A percentile compares a stretch with the other conserved stretches of the same genome.
Evolutionary conservation across 2,797 vertebrate species (phyloP).

Genomic region (Myiotriccus ornatus): DNA sequence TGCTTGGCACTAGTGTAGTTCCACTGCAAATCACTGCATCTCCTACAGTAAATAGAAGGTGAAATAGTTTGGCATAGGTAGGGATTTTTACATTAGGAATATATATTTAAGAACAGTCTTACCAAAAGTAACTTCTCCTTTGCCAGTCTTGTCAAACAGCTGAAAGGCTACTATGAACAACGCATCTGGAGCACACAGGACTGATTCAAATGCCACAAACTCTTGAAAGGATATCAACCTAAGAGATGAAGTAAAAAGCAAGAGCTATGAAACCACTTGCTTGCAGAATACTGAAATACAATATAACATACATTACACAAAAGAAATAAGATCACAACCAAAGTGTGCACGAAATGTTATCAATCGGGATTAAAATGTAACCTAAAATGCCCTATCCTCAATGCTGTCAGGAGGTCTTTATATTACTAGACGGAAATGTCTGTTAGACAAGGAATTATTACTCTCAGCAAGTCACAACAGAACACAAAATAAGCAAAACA

Average conservation of each 20-base stretch:
- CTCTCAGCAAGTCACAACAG: slow-evolving; percentile 10
- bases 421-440: neutral
- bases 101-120: slow-evolving; percentile 54
- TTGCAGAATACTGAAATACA: neutral
- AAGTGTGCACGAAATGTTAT: neutral
- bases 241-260: slow-evolving; percentile 48
- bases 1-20: neutral
- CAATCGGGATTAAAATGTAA: neutral
- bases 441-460: neutral
- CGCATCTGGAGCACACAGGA: slow-evolving; percentile 86
- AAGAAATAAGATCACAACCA: neutral
- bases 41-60: neutral
- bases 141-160: slow-evolving; percentile 88
- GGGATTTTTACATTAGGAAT: neutral
- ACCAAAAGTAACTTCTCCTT: slow-evolving; percentile 86
- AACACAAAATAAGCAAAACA: neutral
- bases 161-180: slow-evolving; percentile 88
- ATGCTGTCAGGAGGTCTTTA: neutral
- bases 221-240: slow-evolving; percentile 90
- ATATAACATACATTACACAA: neutral
- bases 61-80: neutral
- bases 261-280: slow-evolving; percentile 20
- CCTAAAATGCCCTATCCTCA: neutral
- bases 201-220: slow-evolving; percentile 87
- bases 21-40: neutral